These are phyloP conservation scores for Tiliacea citrago DNA, from an alignment of 2,888 invertebrate species.

Conservation along the genomic window DNA sequence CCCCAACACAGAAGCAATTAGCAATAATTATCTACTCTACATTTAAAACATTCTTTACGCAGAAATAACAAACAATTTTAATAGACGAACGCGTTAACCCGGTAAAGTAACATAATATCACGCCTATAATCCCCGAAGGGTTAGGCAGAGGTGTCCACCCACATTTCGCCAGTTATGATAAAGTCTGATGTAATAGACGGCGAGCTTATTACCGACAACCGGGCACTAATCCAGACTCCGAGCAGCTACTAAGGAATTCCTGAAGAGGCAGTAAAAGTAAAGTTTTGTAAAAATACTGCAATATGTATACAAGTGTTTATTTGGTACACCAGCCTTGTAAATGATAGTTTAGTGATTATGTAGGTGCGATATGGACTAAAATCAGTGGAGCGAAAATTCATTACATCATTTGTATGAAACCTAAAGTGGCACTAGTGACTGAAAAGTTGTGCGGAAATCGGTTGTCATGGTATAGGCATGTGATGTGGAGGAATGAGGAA, in stretches of 20 bases:
- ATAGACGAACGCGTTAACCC: constrained; percentile 23
- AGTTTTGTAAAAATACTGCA: constrained; percentile 26
- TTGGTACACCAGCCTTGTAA: constrained; percentile 19
- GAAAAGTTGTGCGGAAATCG: no score
- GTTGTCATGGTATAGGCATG: no score
- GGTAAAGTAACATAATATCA: neutral
- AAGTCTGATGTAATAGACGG: no score
- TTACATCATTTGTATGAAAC: constrained; percentile 24
- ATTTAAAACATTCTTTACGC: constrained; percentile 8
- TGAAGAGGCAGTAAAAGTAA: neutral
- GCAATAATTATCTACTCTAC: neutral
- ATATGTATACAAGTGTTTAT: constrained; percentile 36
- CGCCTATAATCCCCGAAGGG: no score
- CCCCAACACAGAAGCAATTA: neutral
- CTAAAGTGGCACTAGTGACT: no score
- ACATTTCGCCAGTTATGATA: no score
- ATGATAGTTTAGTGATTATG: neutral
- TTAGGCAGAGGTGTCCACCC: no score
- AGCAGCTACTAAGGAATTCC: no score
- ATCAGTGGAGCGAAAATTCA: constrained; percentile 38
- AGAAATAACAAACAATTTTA: constrained; percentile 4
- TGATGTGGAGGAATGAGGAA: no score
- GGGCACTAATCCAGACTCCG: no score
- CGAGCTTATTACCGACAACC: no score
- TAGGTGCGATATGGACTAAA: constrained; percentile 24